Percentiles rank a stretch among this genome's conserved stretches.
Conservation (phyloP, 2,113 vertebrate species). For the Pogonocichla stellata region DNA sequence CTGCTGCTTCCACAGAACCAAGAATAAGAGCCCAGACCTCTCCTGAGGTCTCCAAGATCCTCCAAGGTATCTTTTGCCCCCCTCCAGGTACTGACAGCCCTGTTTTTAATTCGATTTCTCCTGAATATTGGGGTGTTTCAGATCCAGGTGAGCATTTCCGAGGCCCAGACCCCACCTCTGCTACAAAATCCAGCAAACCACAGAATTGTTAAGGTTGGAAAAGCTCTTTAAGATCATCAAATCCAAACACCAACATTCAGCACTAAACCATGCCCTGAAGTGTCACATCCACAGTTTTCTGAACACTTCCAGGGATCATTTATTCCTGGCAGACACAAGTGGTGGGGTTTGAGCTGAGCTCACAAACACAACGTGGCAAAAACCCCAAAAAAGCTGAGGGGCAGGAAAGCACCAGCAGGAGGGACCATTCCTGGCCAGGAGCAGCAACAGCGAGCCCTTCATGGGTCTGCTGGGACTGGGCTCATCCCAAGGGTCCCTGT, state of each 20-base stretch:
- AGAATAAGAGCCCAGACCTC: neutral
- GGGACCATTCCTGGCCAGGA: neutral
- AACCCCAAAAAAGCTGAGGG: neutral
- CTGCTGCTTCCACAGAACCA: neutral
- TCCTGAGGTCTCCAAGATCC: neutral
- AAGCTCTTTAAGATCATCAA: neutral
- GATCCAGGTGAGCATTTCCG: neutral
- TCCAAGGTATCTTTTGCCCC: neutral
- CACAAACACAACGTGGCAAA: neutral
- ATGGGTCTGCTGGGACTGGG: neutral
- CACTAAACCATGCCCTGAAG: neutral
- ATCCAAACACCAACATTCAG: neutral
- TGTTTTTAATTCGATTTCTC: neutral
- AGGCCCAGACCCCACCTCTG: neutral
- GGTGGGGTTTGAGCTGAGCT: neutral
- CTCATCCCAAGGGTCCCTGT: neutral
- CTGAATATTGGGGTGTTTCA: neutral
- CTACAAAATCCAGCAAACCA: neutral
- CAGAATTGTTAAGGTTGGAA: neutral
- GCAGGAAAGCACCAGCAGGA: neutral
- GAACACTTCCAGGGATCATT: neutral
- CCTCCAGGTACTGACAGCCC: neutral
- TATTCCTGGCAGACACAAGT: neutral
- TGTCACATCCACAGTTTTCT: neutral
- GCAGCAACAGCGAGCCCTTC: neutral